Evolutionary conservation across 2,113 vertebrate genomes (phyloP), one percentile per base, ranked within the genome.

Genomic region (Oncorhynchus mykiss): DNA sequence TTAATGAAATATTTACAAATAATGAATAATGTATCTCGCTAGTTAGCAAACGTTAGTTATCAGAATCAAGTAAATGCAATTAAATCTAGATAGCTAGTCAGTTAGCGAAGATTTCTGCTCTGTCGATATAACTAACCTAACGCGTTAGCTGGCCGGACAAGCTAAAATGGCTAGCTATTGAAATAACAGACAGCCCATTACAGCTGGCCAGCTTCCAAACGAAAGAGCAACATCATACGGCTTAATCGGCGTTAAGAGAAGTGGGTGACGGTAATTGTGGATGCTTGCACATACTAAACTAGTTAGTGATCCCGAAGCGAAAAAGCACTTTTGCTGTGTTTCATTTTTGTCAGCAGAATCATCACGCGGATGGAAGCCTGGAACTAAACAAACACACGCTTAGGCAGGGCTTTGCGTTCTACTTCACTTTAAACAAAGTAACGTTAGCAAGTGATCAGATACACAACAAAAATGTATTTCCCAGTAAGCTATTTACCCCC

Each of bases 401-500:
- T 70, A 8, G 20, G 13, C 29, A 2, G 80, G 76, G 85, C 87
- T 79, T 79, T 83, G 86, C 86, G 85, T 82, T 70, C 8, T 7
- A 7, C 51, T 68, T 57, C 27, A 65, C 1, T 79, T 80, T 78
- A 0, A 59, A 25, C 18, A 62, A 75, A 77, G 67, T 9, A 39
- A 39, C 39, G 39, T 45, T 54, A 16, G 14, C 49, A 51, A 51
- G 49, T 14, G 49, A 18, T 18, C 51, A 4, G 51, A 16, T 51
- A 67, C 25, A 68, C 22, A 70, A 65, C 76, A 27, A 9, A 71
- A 22, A 20, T 51, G 69, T 13, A 51, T 11, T n/a, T 22, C 24
- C 11, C 70, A 7, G 9, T 54, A 24, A 12, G 48, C 7, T 14
- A 9, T 2, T 72, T 75, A 93, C 93, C 92, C 92, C 67, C 91